Percentiles rank a stretch among this genome's conserved stretches.
Evolutionary conservation across 2,797 vertebrate species (phyloP).

Genomic region (Meda fulgida): DNA sequence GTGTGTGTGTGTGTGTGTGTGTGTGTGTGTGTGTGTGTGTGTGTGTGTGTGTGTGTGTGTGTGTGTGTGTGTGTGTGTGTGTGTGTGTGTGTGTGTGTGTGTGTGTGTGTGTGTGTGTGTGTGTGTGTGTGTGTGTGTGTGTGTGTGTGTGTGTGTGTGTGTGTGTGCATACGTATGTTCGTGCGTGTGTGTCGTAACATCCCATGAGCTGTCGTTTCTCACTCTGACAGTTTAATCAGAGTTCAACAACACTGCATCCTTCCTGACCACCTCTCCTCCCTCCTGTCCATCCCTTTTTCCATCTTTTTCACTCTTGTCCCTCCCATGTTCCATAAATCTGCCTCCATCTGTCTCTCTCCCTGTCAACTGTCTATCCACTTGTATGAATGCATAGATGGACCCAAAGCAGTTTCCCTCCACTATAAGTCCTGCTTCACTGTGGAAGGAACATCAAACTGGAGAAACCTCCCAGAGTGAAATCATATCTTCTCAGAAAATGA

Average conservation of each 20-base stretch:
- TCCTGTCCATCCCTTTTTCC: constrained; percentile 17
- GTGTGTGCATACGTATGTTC: too few relatives aligned
- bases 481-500: constrained; percentile 4
- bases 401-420: not conserved
- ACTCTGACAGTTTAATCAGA: constrained; percentile 69
- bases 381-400: not conserved
- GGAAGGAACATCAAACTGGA: constrained; percentile 19
- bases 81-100: too few relatives aligned
- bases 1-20: not conserved
- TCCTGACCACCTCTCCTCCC: constrained; percentile 3
- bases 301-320: constrained; percentile 22
- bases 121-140: too few relatives aligned
- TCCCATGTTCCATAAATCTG: constrained; percentile 53
- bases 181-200: not conserved
- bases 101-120: not conserved
- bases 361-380: constrained; percentile 10
- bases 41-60: not conserved
- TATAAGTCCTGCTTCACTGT: not conserved
- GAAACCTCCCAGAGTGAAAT: not conserved
- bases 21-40: not conserved
- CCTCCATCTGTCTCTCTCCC: constrained; percentile 13
- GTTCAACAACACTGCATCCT: constrained; percentile 23
- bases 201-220: constrained; percentile 61
- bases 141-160: not conserved
- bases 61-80: not conserved